A percentile compares a stretch with the other conserved stretches of the same genome.
Evolutionary conservation across 2,113 vertebrate genomes (phyloP).

Genomic region (Turdus rufiventris): DNA sequence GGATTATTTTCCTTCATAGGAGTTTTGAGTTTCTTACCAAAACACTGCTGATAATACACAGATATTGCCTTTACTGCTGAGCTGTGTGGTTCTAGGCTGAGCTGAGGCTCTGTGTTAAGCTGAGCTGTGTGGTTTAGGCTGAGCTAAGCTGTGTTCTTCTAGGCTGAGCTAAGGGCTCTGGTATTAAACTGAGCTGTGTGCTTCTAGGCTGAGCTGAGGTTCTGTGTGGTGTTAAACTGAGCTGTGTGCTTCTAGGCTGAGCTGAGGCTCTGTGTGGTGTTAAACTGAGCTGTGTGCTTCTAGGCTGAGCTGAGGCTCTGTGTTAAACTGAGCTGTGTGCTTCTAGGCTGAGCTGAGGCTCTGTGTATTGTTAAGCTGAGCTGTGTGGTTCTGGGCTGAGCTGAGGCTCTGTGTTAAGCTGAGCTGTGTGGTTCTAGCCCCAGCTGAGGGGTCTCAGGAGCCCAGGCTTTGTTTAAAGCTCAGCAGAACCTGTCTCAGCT

Average conservation of each 20-base stretch:
- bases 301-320: background rate
- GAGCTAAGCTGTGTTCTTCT: background rate
- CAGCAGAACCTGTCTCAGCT: background rate
- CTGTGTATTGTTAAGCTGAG: background rate
- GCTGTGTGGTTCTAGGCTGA: background rate
- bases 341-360: background rate
- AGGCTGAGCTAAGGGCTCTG: background rate
- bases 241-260: background rate
- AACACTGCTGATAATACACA: rapidly evolving
- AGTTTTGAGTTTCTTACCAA: background rate
- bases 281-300: background rate
- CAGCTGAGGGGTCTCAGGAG: background rate
- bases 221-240: background rate
- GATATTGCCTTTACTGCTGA: background rate
- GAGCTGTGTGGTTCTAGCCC: too few relatives aligned
- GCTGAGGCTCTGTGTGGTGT: too few relatives aligned
- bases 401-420: background rate
- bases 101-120: background rate
- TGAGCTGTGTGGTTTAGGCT: background rate
- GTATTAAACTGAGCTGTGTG: too few relatives aligned
- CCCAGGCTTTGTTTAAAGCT: background rate
- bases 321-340: background rate
- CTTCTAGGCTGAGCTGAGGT: background rate
- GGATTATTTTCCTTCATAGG: background rate
- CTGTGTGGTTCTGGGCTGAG: background rate